These are phyloP conservation scores for Margaritifera margaritifera DNA, from an alignment of 2,888 invertebrate genomes.

Conservation along the genomic window DNA sequence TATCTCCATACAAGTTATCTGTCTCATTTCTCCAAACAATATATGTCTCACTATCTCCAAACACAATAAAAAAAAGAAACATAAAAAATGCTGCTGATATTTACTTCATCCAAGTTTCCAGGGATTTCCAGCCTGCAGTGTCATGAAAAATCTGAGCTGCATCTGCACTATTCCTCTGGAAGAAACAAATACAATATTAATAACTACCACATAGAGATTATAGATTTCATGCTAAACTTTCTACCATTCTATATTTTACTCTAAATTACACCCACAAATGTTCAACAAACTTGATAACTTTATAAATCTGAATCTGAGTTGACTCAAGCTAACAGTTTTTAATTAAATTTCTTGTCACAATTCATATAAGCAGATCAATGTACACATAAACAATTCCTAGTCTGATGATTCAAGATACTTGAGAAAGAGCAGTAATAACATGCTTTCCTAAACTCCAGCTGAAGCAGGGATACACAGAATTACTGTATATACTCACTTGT, in stretches of 20 bases:
- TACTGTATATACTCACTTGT: no score
- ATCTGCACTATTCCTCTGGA: constrained; percentile 69
- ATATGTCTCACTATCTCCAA: background rate
- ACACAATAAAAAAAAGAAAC: background rate
- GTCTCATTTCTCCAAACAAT: no score
- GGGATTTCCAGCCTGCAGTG: constrained; percentile 76
- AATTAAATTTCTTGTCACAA: no score
- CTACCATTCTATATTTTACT: background rate
- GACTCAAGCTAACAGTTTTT: no score
- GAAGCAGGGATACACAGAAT: no score
- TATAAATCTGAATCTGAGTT: no score
- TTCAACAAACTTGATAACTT: no score
- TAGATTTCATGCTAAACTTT: background rate
- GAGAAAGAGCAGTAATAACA: no score
- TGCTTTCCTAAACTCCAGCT: no score
- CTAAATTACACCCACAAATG: background rate
- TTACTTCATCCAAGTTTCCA: constrained; percentile 76
- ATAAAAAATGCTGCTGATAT: constrained; percentile 14
- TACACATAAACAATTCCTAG: no score
- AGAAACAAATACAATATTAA: constrained; percentile 10
- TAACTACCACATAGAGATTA: background rate
- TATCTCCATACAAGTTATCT: background rate
- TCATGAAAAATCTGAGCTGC: constrained; percentile 76
- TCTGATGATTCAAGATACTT: no score
- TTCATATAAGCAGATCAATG: no score